Evolutionary conservation across 2,888 invertebrate species (phyloP).

Genomic region (Papilio protenor): DNA sequence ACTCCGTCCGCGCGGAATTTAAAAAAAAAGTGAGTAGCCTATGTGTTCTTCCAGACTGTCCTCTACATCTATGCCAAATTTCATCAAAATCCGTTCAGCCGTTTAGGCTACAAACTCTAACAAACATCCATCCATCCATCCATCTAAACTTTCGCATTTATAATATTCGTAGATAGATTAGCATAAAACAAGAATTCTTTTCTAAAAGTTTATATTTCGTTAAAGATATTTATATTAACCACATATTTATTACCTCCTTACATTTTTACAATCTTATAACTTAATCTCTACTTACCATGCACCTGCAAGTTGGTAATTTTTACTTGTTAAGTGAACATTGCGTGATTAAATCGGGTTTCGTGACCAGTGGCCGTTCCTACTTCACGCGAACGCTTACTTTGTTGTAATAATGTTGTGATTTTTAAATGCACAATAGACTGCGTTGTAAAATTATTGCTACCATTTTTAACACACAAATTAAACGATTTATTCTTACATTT

Average conservation of each 20-base stretch:
- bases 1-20: too few relatives aligned
- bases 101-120: too few relatives aligned
- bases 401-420: slow-evolving; percentile 40
- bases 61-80: too few relatives aligned
- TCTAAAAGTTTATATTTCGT: not conserved
- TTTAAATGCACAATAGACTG: slow-evolving; percentile 40
- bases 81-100: too few relatives aligned
- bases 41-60: too few relatives aligned
- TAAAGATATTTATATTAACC: not conserved
- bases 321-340: slow-evolving; percentile 39
- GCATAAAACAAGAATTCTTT: too few relatives aligned
- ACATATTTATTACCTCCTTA: not conserved
- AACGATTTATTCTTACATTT: slow-evolving; percentile 18
- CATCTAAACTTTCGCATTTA: too few relatives aligned
- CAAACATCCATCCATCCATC: too few relatives aligned
- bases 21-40: too few relatives aligned
- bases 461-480: slow-evolving; percentile 21
- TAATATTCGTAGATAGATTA: too few relatives aligned
- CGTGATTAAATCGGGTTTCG: slow-evolving; percentile 37
- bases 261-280: not conserved
- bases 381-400: slow-evolving; percentile 39
- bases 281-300: slow-evolving; percentile 32
- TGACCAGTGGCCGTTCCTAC: slow-evolving; percentile 36
- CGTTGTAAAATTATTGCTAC: slow-evolving; percentile 28
- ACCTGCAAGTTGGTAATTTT: slow-evolving; percentile 39